These are phyloP conservation scores for Chionomys nivalis DNA, from an alignment of 2,113 vertebrate species.

Conservation along the genomic window DNA sequence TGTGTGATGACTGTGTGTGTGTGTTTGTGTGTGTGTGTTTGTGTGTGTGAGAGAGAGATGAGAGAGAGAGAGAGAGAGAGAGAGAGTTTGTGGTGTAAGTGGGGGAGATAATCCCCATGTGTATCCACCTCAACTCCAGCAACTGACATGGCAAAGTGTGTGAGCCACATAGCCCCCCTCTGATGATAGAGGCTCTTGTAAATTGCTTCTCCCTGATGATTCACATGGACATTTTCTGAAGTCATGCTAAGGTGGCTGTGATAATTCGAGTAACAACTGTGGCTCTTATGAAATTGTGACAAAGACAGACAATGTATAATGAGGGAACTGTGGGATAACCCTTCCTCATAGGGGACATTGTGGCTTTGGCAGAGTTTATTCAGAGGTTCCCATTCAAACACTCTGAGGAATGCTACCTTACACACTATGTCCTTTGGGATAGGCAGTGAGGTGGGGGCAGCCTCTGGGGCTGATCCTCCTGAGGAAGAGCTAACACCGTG, in stretches of 20 bases:
- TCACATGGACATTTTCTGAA: background rate
- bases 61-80: too few species aligned
- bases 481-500: background rate
- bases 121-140: background rate
- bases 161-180: background rate
- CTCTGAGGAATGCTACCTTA: accelerated
- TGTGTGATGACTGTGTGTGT: background rate
- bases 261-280: accelerated
- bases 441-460: accelerated
- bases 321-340: too few species aligned
- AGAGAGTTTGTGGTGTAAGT: too few species aligned
- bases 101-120: background rate
- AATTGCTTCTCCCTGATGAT: background rate
- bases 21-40: background rate
- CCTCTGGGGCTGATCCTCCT: background rate
- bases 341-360: too few species aligned
- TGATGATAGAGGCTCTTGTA: background rate
- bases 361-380: background rate
- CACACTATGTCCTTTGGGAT: too few species aligned
- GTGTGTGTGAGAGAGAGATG: background rate
- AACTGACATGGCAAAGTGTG: too few species aligned
- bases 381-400: background rate
- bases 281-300: too few species aligned
- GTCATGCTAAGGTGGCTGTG: too few species aligned
- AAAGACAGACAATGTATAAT: background rate